phyloP scores from a whole-genome alignment of 2,888 invertebrate genomes.

The Dasysyrphus albostriatus region DNA sequence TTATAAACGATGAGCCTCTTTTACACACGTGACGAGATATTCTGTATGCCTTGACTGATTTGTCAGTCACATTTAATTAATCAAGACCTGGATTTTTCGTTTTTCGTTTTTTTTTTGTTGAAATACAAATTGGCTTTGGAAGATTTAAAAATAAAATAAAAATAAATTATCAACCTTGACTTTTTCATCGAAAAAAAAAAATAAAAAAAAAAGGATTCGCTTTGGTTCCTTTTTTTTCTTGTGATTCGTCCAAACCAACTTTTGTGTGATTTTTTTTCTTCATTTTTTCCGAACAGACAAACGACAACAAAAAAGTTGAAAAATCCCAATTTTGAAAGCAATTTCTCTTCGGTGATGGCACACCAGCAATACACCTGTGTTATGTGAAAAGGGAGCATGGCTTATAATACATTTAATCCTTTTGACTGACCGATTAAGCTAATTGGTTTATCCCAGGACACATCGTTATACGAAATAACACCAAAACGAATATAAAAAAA shows the following conservation, averaged over 20 bases:
- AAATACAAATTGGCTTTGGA: conserved; percentile 27
- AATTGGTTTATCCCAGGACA: conserved; percentile 67
- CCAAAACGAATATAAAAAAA: conserved; percentile 11
- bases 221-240: not conserved
- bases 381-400: conserved; percentile 23
- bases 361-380: conserved; percentile 5
- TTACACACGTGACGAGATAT: conserved; percentile 57
- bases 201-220: conserved; percentile 1
- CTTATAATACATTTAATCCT: conserved; percentile 54
- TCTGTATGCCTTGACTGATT: conserved; percentile 55
- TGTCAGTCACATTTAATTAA: conserved; percentile 51
- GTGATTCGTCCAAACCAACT: not conserved
- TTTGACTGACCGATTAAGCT: conserved; percentile 67
- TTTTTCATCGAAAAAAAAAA: not conserved
- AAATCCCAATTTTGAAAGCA: conserved; percentile 5
- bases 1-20: conserved; percentile 54
- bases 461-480: conserved; percentile 55
- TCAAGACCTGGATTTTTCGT: not conserved
- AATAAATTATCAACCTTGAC: conserved; percentile 22
- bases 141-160: conserved; percentile 31
- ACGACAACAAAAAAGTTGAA: not conserved
- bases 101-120: not conserved
- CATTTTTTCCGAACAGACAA: not conserved
- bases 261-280: not conserved
- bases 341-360: conserved; percentile 40